Conservation (phyloP, 1,140 invertebrate species). For the Temnothorax longispinosus region DNA sequence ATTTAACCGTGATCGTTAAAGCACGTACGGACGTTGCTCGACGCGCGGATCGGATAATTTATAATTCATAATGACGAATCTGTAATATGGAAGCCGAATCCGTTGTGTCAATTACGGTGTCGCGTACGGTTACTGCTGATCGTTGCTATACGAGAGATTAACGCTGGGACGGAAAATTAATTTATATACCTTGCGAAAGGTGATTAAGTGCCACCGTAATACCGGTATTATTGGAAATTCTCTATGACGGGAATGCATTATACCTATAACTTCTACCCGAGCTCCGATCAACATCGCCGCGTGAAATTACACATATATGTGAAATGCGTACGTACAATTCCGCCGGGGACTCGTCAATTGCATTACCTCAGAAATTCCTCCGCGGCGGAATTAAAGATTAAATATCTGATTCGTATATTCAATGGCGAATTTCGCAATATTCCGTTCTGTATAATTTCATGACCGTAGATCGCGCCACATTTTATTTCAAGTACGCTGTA, state of each 20-base stretch:
- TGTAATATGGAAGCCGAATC: conserved; percentile 22
- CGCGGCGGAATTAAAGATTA: conserved; percentile 25
- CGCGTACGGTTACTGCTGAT: conserved; percentile 39
- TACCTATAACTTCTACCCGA: conserved; percentile 31
- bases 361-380: conserved; percentile 32
- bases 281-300: conserved; percentile 12
- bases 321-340: conserved; percentile 28
- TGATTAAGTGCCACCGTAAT: conserved; percentile 51
- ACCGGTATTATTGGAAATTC: conserved; percentile 51
- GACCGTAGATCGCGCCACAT: background rate
- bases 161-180: conserved; percentile 48
- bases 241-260: conserved; percentile 49
- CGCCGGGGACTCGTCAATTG: conserved; percentile 22
- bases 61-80: conserved; percentile 48
- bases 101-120: conserved; percentile 51
- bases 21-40: background rate
- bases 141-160: conserved; percentile 45
- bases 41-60: background rate
- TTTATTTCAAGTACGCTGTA: conserved; percentile 23
- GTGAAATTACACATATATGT: conserved; percentile 25
- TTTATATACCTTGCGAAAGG: conserved; percentile 53
- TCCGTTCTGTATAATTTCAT: background rate
- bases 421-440: background rate
- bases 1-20: conserved; percentile 36
- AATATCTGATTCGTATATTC: conserved; percentile 40